Conservation (phyloP, 1,140 invertebrate genomes). For the Adelges cooleyi region DNA sequence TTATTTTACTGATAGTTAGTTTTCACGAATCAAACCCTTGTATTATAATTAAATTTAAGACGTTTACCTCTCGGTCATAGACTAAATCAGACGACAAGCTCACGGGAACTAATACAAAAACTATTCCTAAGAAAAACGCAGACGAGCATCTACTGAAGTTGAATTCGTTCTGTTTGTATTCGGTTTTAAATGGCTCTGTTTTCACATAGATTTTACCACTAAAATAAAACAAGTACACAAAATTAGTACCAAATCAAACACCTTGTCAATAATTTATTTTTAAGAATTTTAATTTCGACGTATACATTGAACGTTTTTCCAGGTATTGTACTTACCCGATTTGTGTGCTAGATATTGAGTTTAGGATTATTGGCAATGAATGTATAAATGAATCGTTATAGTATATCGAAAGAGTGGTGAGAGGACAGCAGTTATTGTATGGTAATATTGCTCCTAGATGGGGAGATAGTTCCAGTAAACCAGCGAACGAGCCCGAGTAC, state of each 20-base stretch:
- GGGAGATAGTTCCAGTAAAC: constrained; percentile 34
- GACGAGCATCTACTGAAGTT: constrained; percentile 58
- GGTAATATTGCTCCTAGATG: constrained; percentile 47
- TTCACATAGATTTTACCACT: not conserved
- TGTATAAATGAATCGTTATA: constrained; percentile 72
- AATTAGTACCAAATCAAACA: too few relatives aligned
- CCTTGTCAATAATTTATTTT: too few relatives aligned
- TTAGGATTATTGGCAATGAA: constrained; percentile 62
- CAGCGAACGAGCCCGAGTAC: constrained; percentile 51
- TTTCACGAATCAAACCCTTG: too few relatives aligned
- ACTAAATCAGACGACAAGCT: constrained; percentile 69
- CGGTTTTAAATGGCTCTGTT: constrained; percentile 47
- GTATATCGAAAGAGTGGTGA: constrained; percentile 43
- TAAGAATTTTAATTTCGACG: too few relatives aligned
- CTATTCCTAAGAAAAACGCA: constrained; percentile 62
- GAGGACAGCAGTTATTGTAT: not conserved
- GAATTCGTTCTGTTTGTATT: constrained; percentile 53
- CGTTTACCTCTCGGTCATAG: constrained; percentile 63
- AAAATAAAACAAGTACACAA: not conserved
- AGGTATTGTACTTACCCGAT: constrained; percentile 43
- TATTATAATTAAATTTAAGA: too few relatives aligned
- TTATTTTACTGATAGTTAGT: too few relatives aligned
- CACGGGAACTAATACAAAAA: constrained; percentile 61
- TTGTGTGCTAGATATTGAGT: constrained; percentile 58
- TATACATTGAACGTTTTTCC: too few relatives aligned